Evolutionary conservation across 2,113 vertebrate species (phyloP).

Genomic region (Holacanthus passer): DNA sequence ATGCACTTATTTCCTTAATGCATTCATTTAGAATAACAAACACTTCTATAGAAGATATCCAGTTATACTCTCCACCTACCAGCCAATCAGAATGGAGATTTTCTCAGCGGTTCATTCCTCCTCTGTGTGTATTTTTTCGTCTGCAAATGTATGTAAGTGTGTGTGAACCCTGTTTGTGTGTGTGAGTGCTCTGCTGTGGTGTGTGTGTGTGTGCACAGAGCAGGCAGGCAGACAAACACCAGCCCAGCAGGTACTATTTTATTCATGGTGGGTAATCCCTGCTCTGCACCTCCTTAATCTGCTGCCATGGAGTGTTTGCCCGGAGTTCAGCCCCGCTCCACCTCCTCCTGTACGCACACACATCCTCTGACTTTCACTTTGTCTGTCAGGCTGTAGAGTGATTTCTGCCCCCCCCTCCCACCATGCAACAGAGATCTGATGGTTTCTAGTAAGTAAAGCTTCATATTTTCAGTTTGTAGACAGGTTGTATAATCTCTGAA

Average conservation of each 20-base stretch:
- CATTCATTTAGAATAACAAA: not conserved
- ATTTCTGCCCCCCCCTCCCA: not conserved
- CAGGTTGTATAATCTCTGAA: not conserved
- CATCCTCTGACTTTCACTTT: conserved; percentile 10
- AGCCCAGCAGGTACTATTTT: conserved; percentile 69
- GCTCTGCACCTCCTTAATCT: conserved; percentile 65
- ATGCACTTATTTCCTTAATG: no score
- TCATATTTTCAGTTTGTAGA: not conserved
- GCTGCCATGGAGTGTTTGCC: conserved; percentile 45
- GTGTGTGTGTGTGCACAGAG: conserved; percentile 48
- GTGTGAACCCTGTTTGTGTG: not conserved
- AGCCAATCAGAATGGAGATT: not conserved
- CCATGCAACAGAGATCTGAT: conserved; percentile 10
- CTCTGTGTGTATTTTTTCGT: not conserved
- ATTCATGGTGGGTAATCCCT: conserved; percentile 76
- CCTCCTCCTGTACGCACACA: conserved; percentile 5
- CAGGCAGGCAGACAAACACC: conserved; percentile 56
- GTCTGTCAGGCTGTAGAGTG: not conserved
- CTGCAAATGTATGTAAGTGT: not conserved
- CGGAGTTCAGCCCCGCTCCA: conserved; percentile 16
- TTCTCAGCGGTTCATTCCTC: not conserved
- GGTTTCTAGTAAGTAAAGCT: not conserved
- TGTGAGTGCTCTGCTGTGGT: conserved; percentile 15
- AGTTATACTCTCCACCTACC: not conserved
- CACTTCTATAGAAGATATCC: not conserved